Percentiles rank a stretch among this genome's conserved stretches.
Conservation (phyloP, 2,888 invertebrate genomes). For the Archaeoteleia sp. region DNA sequence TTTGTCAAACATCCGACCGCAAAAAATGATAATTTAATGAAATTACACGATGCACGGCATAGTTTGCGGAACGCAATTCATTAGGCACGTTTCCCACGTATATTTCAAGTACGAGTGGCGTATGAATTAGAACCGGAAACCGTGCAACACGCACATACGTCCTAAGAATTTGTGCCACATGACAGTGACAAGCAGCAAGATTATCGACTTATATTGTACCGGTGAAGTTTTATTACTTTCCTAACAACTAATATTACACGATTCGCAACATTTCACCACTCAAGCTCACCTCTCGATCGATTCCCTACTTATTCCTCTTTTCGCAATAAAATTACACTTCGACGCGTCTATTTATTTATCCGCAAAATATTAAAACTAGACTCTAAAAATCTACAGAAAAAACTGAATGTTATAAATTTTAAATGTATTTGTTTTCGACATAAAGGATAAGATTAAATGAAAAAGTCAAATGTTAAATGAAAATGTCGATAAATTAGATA, state of each 20-base stretch:
- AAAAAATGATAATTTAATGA: slow-evolving; percentile 45
- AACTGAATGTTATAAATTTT: too few relatives aligned
- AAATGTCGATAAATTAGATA: too few relatives aligned
- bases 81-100: slow-evolving; percentile 49
- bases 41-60: slow-evolving; percentile 41
- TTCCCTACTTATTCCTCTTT: not conserved
- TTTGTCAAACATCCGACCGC: slow-evolving; percentile 27
- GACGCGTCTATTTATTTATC: too few relatives aligned
- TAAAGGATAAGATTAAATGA: too few relatives aligned
- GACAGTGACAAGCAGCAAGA: slow-evolving; percentile 35
- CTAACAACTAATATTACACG: slow-evolving; percentile 22
- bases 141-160: slow-evolving; percentile 39
- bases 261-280: slow-evolving; percentile 1
- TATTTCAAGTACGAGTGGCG: slow-evolving; percentile 45
- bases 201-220: slow-evolving; percentile 39
- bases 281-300: too few relatives aligned
- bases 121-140: slow-evolving; percentile 50
- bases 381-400: too few relatives aligned
- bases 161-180: slow-evolving; percentile 39
- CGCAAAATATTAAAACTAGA: too few relatives aligned
- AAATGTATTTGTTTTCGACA: too few relatives aligned
- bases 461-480: too few relatives aligned
- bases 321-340: too few relatives aligned
- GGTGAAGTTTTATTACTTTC: slow-evolving; percentile 8
- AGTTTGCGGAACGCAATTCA: slow-evolving; percentile 40